These are phyloP conservation scores for Siniperca chuatsi DNA, from an alignment of 2,113 vertebrate genomes.

Conservation along the genomic window DNA sequence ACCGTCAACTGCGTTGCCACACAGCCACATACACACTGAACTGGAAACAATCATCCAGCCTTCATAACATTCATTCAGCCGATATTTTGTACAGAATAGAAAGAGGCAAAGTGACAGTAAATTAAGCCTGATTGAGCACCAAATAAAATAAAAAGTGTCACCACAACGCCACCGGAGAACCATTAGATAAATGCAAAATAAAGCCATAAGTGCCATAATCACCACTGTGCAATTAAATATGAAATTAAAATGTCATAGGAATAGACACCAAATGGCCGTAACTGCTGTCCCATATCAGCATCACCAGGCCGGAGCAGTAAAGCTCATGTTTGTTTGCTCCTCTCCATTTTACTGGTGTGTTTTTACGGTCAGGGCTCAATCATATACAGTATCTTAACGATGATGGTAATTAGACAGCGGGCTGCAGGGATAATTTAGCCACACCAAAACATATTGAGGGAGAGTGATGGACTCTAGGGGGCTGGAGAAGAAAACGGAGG, in stretches of 20 bases:
- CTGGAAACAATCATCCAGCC: conserved; percentile 15
- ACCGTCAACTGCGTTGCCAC: neutral
- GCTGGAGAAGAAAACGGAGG: neutral
- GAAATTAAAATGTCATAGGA: conserved; percentile 79
- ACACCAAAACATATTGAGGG: conserved; percentile 24
- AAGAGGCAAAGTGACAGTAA: conserved; percentile 51
- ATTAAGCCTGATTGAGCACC: conserved; percentile 69
- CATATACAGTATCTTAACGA: conserved; percentile 75
- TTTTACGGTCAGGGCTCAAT: conserved; percentile 70
- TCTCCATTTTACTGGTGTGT: conserved; percentile 59
- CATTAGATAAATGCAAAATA: conserved; percentile 75
- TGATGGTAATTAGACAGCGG: conserved; percentile 72
- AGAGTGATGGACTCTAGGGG: neutral
- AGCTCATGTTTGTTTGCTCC: conserved; percentile 71
- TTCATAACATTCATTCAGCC: conserved; percentile 21
- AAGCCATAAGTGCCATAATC: conserved; percentile 78
- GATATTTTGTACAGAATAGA: conserved; percentile 10
- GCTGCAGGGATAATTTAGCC: conserved; percentile 49
- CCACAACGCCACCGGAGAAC: conserved; percentile 55
- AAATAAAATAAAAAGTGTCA: conserved; percentile 70
- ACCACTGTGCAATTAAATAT: conserved; percentile 71
- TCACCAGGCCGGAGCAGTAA: conserved; percentile 76
- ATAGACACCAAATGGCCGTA: conserved; percentile 56
- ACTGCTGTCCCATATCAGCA: conserved; percentile 74
- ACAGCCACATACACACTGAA: neutral